These are phyloP conservation scores for Drosophila formosana DNA, from an alignment of 2,888 invertebrate genomes.

Conservation along the genomic window DNA sequence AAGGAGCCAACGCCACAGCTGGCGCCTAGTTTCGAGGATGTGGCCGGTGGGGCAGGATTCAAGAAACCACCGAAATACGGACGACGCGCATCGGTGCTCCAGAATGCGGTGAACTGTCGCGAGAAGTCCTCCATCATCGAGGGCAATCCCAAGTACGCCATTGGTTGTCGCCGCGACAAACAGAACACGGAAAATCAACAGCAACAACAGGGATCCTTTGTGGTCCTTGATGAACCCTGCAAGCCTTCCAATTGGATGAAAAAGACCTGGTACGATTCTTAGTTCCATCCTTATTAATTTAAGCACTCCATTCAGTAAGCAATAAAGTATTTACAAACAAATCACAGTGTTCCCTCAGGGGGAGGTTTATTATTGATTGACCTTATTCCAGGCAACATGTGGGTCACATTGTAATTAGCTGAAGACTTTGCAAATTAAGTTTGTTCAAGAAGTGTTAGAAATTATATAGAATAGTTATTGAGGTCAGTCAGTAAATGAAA, in stretches of 20 bases:
- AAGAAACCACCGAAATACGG: constrained; percentile 82
- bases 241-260: constrained; percentile 84
- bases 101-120: constrained; percentile 78
- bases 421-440: background rate
- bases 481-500: background rate
- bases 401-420: constrained; percentile 5
- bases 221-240: constrained; percentile 84
- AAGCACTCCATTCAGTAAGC: constrained; percentile 5
- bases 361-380: constrained; percentile 6
- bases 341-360: background rate
- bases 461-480: too few relatives aligned
- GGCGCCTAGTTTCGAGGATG: constrained; percentile 74
- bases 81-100: constrained; percentile 80
- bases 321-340: constrained; percentile 37
- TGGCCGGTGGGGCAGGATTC: constrained; percentile 40
- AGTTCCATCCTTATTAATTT: constrained; percentile 34
- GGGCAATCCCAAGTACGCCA: constrained; percentile 82
- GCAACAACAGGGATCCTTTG: constrained; percentile 78
- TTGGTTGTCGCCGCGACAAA: constrained; percentile 63
- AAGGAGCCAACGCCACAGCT: constrained; percentile 40
- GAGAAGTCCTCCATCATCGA: constrained; percentile 82
- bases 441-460: background rate
- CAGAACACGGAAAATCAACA: constrained; percentile 70
- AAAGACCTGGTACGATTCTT: constrained; percentile 84
- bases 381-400: background rate